phyloP scores from a whole-genome alignment of 1,140 invertebrate genomes.

The Heliothis virescens region DNA sequence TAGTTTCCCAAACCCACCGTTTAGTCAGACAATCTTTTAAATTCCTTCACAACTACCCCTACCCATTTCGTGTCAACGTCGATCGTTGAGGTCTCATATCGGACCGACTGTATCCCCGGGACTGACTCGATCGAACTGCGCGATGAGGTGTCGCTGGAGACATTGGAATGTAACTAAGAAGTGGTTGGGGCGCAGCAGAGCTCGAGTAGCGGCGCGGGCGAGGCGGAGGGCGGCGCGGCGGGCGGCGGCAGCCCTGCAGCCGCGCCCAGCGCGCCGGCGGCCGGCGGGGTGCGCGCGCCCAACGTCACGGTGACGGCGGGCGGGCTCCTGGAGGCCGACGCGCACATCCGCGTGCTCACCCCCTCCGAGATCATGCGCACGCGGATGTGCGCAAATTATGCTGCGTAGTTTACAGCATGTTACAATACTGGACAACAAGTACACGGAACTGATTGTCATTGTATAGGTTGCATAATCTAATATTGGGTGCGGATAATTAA shows the following conservation, averaged over 20 bases:
- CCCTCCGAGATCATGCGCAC: slow-evolving; percentile 95
- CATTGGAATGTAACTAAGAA: slow-evolving; percentile 57
- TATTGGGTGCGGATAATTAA: slow-evolving; percentile 26
- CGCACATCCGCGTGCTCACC: slow-evolving; percentile 94
- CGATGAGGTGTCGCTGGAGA: slow-evolving; percentile 24
- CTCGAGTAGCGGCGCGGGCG: slow-evolving; percentile 61
- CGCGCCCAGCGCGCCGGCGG: slow-evolving; percentile 76
- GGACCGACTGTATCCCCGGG: not conserved
- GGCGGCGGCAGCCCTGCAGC: slow-evolving; percentile 51
- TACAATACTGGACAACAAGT: slow-evolving; percentile 6
- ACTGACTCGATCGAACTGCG: slow-evolving; percentile 23
- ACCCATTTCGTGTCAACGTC: not conserved
- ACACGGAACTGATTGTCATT: slow-evolving; percentile 48
- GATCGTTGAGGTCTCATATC: not conserved
- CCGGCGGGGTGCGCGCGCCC: slow-evolving; percentile 83
- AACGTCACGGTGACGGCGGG: slow-evolving; percentile 88
- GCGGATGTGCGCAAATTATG: slow-evolving; percentile 35
- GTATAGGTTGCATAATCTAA: slow-evolving; percentile 32
- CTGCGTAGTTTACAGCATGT: slow-evolving; percentile 51
- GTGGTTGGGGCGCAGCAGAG: slow-evolving; percentile 75
- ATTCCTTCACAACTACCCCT: not conserved
- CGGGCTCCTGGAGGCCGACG: slow-evolving; percentile 87
- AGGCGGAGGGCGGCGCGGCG: slow-evolving; percentile 53
- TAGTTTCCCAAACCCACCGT: not conserved
- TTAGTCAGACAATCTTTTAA: not conserved